Percentiles rank a stretch among this genome's conserved stretches.
These are phyloP conservation scores for Cranoglanis bouderius DNA, from an alignment of 2,113 vertebrate species.

Conservation along the genomic window DNA sequence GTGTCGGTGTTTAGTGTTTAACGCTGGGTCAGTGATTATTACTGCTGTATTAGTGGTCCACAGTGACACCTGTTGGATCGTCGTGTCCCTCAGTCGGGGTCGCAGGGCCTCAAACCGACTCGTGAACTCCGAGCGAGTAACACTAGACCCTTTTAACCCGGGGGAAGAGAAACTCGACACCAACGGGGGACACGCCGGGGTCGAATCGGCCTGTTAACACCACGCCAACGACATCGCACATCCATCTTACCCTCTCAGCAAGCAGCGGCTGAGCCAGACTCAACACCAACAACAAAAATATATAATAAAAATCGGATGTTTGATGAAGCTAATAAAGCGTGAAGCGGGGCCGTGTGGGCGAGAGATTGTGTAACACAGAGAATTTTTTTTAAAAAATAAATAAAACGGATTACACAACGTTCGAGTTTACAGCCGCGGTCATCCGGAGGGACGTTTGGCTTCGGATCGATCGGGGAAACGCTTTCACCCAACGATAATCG, in stretches of 20 bases:
- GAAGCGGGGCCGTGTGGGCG: neutral
- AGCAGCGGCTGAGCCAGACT: constrained; percentile 2
- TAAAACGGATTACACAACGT: neutral
- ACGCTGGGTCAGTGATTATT: neutral
- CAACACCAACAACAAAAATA: neutral
- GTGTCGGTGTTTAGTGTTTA: neutral
- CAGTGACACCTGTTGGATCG: constrained; percentile 64
- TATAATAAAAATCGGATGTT: too few species aligned
- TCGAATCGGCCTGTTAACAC: constrained; percentile 65
- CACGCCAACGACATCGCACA: constrained; percentile 5
- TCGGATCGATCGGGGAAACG: neutral
- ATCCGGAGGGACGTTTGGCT: neutral
- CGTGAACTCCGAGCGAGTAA: constrained; percentile 55
- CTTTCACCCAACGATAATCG: neutral
- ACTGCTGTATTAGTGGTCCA: constrained; percentile 16
- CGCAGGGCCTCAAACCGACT: constrained; percentile 41
- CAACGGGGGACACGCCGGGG: constrained; percentile 35
- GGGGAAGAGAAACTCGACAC: constrained; percentile 62
- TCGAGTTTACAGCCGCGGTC: neutral
- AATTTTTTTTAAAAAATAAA: neutral
- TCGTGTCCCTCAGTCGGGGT: constrained; percentile 33
- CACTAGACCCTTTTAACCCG: constrained; percentile 47
- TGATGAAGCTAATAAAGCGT: neutral
- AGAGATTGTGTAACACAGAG: neutral
- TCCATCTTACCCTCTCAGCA: constrained; percentile 36